Conservation (phyloP, 1,140 invertebrate genomes). For the Nilaparvata lugens region DNA sequence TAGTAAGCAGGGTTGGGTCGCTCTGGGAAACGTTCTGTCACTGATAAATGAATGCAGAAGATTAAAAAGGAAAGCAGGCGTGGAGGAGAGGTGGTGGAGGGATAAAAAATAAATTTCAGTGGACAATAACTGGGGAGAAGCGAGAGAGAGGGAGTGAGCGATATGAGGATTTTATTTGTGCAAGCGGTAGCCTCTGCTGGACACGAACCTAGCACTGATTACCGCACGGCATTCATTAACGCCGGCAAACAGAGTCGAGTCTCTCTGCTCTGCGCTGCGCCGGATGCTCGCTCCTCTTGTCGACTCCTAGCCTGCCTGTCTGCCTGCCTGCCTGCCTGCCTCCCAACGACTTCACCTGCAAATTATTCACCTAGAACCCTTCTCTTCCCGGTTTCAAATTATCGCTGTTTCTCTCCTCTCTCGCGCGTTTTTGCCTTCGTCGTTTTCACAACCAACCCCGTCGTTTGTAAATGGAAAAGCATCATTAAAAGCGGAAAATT, state of each 20-base stretch:
- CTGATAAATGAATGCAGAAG: constrained; percentile 4
- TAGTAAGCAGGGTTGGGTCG: no score
- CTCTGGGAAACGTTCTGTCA: no score
- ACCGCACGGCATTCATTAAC: neutral
- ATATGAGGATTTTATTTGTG: neutral
- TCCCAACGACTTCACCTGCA: neutral
- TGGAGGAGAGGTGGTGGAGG: neutral
- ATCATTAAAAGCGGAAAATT: no score
- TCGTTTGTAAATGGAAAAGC: no score
- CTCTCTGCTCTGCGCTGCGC: no score
- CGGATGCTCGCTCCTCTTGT: no score
- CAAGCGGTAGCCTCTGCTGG: neutral
- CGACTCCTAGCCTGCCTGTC: no score
- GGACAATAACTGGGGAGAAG: neutral
- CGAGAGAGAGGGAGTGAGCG: neutral
- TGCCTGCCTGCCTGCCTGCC: neutral
- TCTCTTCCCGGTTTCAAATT: neutral
- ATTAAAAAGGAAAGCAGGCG: neutral
- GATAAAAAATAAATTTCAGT: constrained; percentile 5
- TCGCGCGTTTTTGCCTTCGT: neutral
- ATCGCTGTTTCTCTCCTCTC: neutral
- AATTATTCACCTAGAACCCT: neutral
- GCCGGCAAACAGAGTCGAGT: neutral
- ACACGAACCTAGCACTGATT: neutral
- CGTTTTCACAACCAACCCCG: no score